Evolutionary conservation across 1,140 invertebrate species (phyloP).

Genomic region (Ceratitis capitata): DNA sequence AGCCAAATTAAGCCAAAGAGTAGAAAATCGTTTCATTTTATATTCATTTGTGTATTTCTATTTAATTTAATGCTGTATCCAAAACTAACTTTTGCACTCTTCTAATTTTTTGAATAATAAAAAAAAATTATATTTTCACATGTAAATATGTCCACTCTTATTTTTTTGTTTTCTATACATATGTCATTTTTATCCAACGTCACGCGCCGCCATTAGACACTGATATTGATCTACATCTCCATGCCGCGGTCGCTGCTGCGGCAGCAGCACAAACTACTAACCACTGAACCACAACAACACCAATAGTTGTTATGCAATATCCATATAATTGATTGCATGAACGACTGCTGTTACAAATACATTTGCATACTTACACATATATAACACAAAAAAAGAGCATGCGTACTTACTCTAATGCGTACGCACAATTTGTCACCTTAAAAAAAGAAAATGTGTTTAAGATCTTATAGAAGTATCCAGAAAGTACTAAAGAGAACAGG

Average conservation of each 20-base stretch:
- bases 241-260: background rate
- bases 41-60: no score
- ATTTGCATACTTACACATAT: background rate
- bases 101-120: no score
- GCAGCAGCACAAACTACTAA: constrained; percentile 7
- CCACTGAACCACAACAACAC: background rate
- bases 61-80: no score
- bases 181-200: background rate
- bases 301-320: background rate
- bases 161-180: background rate
- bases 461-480: no score
- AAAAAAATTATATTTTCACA: no score
- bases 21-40: no score
- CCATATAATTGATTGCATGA: background rate
- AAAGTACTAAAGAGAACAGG: no score
- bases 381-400: no score
- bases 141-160: no score
- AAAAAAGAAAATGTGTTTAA: no score
- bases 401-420: background rate
- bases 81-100: no score
- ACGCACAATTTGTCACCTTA: background rate
- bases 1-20: background rate
- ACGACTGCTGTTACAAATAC: background rate
- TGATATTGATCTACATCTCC: background rate
- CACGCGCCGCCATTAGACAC: background rate